Evolutionary conservation across 2,797 vertebrate species (phyloP).

Genomic region (Philypnodon macrostomus): DNA sequence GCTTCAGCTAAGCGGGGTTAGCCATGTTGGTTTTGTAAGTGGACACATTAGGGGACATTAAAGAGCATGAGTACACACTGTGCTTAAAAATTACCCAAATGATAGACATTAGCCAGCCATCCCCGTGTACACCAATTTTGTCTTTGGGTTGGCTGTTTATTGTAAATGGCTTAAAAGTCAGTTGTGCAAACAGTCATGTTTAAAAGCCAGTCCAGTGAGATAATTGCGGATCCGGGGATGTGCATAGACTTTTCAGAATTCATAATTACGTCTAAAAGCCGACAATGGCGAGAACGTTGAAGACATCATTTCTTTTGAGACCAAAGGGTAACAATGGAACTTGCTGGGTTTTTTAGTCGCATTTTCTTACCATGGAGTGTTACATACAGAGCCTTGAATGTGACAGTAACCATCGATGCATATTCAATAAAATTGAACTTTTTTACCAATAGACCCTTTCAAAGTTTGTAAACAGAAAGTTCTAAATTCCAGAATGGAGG

Average conservation of each 20-base stretch:
- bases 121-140: slow-evolving; percentile 10
- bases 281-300: neutral
- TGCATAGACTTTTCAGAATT: neutral
- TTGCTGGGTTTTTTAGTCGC: too few relatives aligned
- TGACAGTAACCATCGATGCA: too few relatives aligned
- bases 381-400: too few relatives aligned
- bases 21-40: slow-evolving; percentile 1
- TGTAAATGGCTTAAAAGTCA: slow-evolving; percentile 21
- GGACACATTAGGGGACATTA: slow-evolving; percentile 10
- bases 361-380: too few relatives aligned
- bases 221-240: slow-evolving; percentile 10
- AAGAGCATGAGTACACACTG: slow-evolving; percentile 6
- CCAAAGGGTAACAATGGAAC: too few relatives aligned
- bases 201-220: slow-evolving; percentile 9
- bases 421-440: too few relatives aligned
- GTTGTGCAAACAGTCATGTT: slow-evolving; percentile 17
- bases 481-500: too few relatives aligned
- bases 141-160: slow-evolving; percentile 4
- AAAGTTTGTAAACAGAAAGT: too few relatives aligned
- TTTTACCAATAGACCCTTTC: too few relatives aligned
- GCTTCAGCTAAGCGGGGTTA: neutral
- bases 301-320: neutral
- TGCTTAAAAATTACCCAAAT: slow-evolving; percentile 22
- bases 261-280: neutral
- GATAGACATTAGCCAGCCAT: slow-evolving; percentile 15